Conservation (phyloP, 2,113 vertebrate genomes). For the Solea solea region DNA sequence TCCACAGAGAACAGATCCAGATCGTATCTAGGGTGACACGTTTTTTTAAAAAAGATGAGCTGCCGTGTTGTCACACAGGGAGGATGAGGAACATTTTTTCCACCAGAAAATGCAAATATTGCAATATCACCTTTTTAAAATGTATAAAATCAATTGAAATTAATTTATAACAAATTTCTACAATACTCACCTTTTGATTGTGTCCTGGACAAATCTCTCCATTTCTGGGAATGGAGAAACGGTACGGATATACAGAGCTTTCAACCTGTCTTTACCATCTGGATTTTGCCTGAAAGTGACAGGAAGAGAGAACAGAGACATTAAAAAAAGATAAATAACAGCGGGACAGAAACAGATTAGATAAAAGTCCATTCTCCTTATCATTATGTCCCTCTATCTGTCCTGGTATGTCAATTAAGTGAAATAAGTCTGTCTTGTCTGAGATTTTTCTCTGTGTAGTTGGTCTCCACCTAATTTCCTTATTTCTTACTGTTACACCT, state of each 20-base stretch:
- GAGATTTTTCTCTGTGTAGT: background rate
- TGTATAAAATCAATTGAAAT: background rate
- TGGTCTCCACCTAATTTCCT: slow-evolving; percentile 6
- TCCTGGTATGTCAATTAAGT: slow-evolving; percentile 16
- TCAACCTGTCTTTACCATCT: slow-evolving; percentile 81
- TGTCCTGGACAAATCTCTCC: slow-evolving; percentile 95
- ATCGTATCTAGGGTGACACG: slow-evolving; percentile 81
- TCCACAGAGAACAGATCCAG: slow-evolving; percentile 86
- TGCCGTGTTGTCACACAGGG: background rate
- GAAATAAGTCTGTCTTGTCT: slow-evolving; percentile 10
- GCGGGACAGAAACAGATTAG: slow-evolving; percentile 18
- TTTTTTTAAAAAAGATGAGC: background rate
- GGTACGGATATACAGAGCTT: slow-evolving; percentile 89
- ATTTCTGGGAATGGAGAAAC: slow-evolving; percentile 92
- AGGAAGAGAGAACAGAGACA: slow-evolving; percentile 12
- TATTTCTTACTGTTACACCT: slow-evolving; percentile 11
- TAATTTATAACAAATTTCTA: background rate
- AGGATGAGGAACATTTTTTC: background rate
- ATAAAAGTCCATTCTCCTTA: slow-evolving; percentile 12
- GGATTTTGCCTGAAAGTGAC: slow-evolving; percentile 80
- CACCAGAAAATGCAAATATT: background rate
- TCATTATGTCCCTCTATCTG: slow-evolving; percentile 22
- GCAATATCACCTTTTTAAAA: background rate
- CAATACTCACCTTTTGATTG: slow-evolving; percentile 85
- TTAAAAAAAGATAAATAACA: slow-evolving; percentile 9